Conservation (phyloP, 2,888 invertebrate genomes). For the Tiliacea citrago region DNA sequence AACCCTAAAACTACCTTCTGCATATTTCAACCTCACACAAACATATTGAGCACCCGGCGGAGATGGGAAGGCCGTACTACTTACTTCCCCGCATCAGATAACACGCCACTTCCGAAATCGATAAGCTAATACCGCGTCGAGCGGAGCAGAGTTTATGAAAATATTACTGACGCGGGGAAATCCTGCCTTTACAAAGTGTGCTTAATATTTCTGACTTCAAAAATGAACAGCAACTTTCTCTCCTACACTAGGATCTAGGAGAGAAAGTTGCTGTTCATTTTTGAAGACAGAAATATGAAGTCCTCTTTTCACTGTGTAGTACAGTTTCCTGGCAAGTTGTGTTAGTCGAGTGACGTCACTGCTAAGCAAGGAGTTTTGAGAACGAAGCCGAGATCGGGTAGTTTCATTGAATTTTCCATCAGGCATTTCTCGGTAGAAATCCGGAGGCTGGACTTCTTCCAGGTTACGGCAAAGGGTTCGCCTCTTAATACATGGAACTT, state of each 20-base stretch:
- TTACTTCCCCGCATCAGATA: constrained; percentile 62
- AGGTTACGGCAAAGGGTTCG: neutral
- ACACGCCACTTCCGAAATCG: constrained; percentile 64
- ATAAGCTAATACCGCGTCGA: constrained; percentile 49
- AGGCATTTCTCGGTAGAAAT: neutral
- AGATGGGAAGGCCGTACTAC: constrained; percentile 53
- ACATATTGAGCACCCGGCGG: constrained; percentile 56
- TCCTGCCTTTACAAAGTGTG: constrained; percentile 35
- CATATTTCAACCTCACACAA: neutral
- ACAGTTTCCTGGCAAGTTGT: too few relatives aligned
- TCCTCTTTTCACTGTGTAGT: neutral
- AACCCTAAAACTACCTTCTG: constrained; percentile 3
- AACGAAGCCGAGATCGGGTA: neutral
- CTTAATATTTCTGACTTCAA: neutral
- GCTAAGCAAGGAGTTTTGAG: neutral
- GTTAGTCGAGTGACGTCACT: neutral
- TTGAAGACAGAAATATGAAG: neutral
- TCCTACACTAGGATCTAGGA: neutral
- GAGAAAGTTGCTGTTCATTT: constrained; percentile 1
- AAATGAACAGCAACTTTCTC: constrained; percentile 1
- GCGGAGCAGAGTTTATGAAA: constrained; percentile 42
- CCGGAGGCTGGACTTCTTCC: neutral
- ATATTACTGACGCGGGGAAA: constrained; percentile 42
- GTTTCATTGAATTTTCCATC: neutral
- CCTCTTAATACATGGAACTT: too few relatives aligned